Conservation (phyloP, 2,797 vertebrate genomes). For the Danio aesculapii region DNA sequence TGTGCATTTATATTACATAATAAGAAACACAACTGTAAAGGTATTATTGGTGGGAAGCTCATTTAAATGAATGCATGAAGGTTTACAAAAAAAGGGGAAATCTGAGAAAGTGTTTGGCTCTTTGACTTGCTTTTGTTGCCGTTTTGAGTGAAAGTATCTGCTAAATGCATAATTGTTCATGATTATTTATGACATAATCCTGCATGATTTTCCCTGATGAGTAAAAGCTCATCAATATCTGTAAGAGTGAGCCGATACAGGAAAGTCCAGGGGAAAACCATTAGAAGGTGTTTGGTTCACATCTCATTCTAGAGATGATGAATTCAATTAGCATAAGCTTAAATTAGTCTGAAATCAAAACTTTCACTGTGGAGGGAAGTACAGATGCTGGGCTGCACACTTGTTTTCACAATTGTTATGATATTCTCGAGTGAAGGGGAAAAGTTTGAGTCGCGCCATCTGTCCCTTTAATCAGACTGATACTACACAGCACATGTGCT, state of each 20-base stretch:
- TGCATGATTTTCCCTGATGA: not conserved
- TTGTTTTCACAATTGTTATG: conserved; percentile 24
- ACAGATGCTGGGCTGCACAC: not conserved
- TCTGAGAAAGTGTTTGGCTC: too few species aligned
- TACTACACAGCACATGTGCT: not conserved
- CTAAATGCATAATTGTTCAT: not conserved
- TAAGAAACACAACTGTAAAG: not conserved
- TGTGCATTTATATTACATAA: too few species aligned
- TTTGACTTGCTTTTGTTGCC: not conserved
- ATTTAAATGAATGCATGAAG: too few species aligned
- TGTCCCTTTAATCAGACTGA: not conserved
- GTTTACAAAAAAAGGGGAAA: too few species aligned
- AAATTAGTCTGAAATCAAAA: too few species aligned
- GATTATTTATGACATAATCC: not conserved
- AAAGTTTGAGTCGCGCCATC: not conserved
- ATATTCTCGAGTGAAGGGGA: not conserved
- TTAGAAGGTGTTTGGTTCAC: not conserved
- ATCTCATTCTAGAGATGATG: not conserved
- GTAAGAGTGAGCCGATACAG: not conserved
- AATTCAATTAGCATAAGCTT: not conserved
- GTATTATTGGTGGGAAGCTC: not conserved
- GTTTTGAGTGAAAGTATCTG: not conserved
- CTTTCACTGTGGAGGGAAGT: conserved; percentile 17
- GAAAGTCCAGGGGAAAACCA: conserved; percentile 16
- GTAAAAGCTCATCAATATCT: not conserved